phyloP scores from a whole-genome alignment of 2,797 vertebrate species.

The Echiichthys vipera region DNA sequence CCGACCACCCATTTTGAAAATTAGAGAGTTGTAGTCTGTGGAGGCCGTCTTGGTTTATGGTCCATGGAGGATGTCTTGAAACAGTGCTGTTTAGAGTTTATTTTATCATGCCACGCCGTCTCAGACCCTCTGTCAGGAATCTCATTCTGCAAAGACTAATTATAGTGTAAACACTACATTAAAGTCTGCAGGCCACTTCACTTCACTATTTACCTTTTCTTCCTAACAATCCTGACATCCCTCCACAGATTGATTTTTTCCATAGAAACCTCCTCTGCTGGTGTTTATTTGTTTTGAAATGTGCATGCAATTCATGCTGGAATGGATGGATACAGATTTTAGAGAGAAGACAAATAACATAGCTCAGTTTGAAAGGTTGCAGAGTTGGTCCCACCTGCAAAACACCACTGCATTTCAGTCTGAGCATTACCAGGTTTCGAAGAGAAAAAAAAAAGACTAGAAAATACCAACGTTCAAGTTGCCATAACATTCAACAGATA shows the following conservation, averaged over 20 bases:
- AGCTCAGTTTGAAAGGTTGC: constrained; percentile 43
- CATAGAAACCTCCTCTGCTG: constrained; percentile 67
- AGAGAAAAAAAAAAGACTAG: not conserved
- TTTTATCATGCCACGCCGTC: constrained; percentile 79
- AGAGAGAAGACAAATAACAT: constrained; percentile 41
- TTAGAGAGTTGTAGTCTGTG: constrained; percentile 81
- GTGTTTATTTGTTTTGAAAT: constrained; percentile 81
- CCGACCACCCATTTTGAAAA: constrained; percentile 84
- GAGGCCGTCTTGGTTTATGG: constrained; percentile 81
- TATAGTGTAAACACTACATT: constrained; percentile 85
- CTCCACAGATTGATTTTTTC: constrained; percentile 78
- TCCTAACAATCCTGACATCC: constrained; percentile 83
- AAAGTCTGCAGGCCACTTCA: constrained; percentile 78
- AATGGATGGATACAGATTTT: constrained; percentile 61
- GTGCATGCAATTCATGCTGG: constrained; percentile 66
- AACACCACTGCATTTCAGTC: constrained; percentile 30
- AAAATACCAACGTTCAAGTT: constrained; percentile 30
- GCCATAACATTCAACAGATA: constrained; percentile 55
- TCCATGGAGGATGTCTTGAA: constrained; percentile 85
- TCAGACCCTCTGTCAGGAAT: constrained; percentile 84
- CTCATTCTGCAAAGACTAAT: constrained; percentile 86
- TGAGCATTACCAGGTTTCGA: constrained; percentile 55
- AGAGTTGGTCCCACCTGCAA: constrained; percentile 55
- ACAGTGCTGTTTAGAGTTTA: constrained; percentile 85
- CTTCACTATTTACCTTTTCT: constrained; percentile 83